Percentiles rank a stretch among this genome's conserved stretches.
phyloP scores from a whole-genome alignment of 2,113 vertebrate species.

The Dascyllus trimaculatus region DNA sequence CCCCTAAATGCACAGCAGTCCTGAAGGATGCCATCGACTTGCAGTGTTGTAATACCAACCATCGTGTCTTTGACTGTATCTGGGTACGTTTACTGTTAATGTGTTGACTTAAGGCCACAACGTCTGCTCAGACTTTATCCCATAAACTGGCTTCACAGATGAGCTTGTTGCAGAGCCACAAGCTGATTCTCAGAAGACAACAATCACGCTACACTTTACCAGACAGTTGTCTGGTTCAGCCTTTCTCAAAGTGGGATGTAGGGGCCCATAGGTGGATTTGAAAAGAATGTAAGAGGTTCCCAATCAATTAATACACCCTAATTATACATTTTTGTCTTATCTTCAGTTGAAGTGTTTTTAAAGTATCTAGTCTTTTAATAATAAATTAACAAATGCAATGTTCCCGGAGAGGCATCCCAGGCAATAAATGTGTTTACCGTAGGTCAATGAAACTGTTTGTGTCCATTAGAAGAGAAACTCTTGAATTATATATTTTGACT shows the following conservation, averaged over 20 bases:
- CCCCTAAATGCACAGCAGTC: slow-evolving; percentile 35
- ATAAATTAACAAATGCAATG: neutral
- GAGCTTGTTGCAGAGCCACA: slow-evolving; percentile 49
- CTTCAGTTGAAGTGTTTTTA: neutral
- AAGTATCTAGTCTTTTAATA: neutral
- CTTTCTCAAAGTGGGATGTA: slow-evolving; percentile 11
- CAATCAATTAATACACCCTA: neutral
- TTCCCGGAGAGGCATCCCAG: neutral
- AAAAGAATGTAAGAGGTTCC: neutral
- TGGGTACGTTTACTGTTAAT: slow-evolving; percentile 75
- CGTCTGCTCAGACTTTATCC: slow-evolving; percentile 70
- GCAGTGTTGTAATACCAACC: slow-evolving; percentile 49
- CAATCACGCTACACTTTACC: slow-evolving; percentile 27
- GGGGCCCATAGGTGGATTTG: neutral
- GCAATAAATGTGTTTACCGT: neutral
- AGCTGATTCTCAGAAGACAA: slow-evolving; percentile 38
- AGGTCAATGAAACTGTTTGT: neutral
- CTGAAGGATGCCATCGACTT: slow-evolving; percentile 44
- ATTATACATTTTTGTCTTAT: neutral
- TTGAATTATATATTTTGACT: neutral
- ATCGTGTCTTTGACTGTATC: slow-evolving; percentile 57
- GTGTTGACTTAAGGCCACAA: slow-evolving; percentile 81
- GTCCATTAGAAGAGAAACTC: neutral
- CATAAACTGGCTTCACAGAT: slow-evolving; percentile 60
- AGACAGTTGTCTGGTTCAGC: slow-evolving; percentile 21